Evolutionary conservation across 2,797 vertebrate genomes (phyloP).

Genomic region (Gymnothorax reevesii): DNA sequence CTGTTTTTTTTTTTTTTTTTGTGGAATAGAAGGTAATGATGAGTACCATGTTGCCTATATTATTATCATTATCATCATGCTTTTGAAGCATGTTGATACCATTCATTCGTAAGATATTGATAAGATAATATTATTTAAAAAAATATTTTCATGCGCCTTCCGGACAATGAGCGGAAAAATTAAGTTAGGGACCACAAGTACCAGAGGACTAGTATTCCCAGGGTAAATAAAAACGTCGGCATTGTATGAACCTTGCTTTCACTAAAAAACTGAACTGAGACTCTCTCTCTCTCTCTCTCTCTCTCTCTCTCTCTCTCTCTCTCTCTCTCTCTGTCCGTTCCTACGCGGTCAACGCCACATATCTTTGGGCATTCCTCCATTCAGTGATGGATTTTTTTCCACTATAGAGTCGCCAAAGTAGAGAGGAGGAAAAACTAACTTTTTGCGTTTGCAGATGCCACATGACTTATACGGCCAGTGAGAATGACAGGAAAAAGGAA

Average conservation of each 20-base stretch:
- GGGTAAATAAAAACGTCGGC: slow-evolving; percentile 2
- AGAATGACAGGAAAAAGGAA: background rate
- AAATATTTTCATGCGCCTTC: background rate
- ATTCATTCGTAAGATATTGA: background rate
- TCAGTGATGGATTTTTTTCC: slow-evolving; percentile 8
- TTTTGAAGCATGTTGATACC: background rate
- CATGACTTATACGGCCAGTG: background rate
- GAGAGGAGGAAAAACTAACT: background rate
- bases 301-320: background rate
- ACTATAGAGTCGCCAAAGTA: background rate
- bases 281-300: slow-evolving; percentile 1
- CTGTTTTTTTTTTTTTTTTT: background rate
- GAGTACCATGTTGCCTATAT: background rate
- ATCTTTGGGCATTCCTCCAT: slow-evolving; percentile 9
- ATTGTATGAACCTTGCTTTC: slow-evolving; percentile 13
- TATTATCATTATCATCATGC: background rate
- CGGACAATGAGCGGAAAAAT: background rate
- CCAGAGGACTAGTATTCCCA: slow-evolving; percentile 12
- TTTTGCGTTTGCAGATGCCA: background rate
- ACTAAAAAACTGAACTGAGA: slow-evolving; percentile 8
- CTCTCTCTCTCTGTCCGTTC: background rate
- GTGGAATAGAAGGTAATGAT: background rate
- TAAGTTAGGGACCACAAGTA: background rate
- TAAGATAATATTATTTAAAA: background rate
- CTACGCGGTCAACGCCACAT: slow-evolving; percentile 4